Base-by-base conservation (phyloP, 2,113 vertebrate species). In the Oplegnathus fasciatus region DNA sequence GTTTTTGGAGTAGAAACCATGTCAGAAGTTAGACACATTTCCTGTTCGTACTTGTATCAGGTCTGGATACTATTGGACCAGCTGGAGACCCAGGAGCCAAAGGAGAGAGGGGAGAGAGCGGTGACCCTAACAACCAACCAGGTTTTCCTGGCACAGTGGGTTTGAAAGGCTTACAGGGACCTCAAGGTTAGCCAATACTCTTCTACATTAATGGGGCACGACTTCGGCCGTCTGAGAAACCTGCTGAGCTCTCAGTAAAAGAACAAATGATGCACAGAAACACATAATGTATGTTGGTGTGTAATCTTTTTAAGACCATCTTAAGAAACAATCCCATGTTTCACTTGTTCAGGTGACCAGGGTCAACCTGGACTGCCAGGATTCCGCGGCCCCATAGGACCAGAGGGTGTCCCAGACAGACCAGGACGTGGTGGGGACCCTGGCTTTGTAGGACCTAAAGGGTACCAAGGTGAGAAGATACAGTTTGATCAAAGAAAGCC, bases 51-150 rank as follows among this genome's bases (percentile, higher is more conserved):
- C 82, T 40, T 86, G 52, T 65, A 50, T 87, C 65, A 99, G 98
- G 98, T 88, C 70, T 88, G 5, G 96, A 98, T 76, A 55, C 32
- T 42, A 83, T 55, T 0, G 98, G 98, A 86, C 80, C 87, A 61
- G 82, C 91, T 15, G 98, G 98, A 1, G 93, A 96, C 3, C 86
- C 95, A 2, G 98, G 98, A 17, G 0, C 9, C 5, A 88, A 86
- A 32, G 98, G 98, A 60, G 93, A 95, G 67, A 97, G 89, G 76
- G 98, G 98, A 79, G 95, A 97, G 7, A 78, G 57, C 0, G 98
- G 98, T 83, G 93, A 96, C 18, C 81, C 96, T 4, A 99, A 96
- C 87, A 94, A 84, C 60, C 80, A 95, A 20, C 67, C 84, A 50
- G 98, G 98, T 26, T 28, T 91, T 30, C 88, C 79, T 3, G 98